Base-by-base conservation (phyloP, 2,797 vertebrate species). In the Coregonus ussuriensis region DNA sequence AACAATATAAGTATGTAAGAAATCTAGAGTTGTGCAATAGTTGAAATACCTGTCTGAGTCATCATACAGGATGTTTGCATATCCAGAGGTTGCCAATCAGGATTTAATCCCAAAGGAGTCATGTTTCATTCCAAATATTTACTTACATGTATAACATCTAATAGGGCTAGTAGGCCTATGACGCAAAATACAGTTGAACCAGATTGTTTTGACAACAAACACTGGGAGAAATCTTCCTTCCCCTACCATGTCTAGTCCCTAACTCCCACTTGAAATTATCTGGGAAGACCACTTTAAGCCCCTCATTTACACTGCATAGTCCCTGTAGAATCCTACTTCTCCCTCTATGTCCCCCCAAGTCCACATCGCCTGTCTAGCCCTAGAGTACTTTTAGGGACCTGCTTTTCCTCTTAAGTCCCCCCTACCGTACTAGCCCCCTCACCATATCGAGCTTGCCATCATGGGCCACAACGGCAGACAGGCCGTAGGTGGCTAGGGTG, bases 381-480 rank as follows among this genome's bases (percentile, higher is more conserved):
- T 47, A 47, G 11, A 47, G 9, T 47, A 47, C 9, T 47, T 47
- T 47, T 13, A 47, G 9, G 41, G 41, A 47, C 41, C 41, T 47
- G 9, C 9, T 47, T 47, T 47, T 47, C 56, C n/a, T n/a, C 56
- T 7, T 62, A 18, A 62, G 18, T 9, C 18, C 4, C 21, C n/a
- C 13, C 59, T 25, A 25, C 21, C 29, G 9, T 63, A 9, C 7
- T 25, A 63, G 15, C 9, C 3, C 21, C 66, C 92, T 92, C 90
- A 99, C 98, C 97, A 96, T 96, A 83, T 91, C 84, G 74, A 96
- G 91, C 25, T 93, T 95, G 66, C 95, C 95, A 1, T 95, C 93
- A 1, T 88, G 83, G 0, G 89, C 88, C 0, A 96, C 89, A 25
- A 98, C 72, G 18, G 96, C 85, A 0, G 91, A 97, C 79, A 97